phyloP scores from a whole-genome alignment of 1,140 invertebrate genomes.

The Drosophila oshimai region DNA sequence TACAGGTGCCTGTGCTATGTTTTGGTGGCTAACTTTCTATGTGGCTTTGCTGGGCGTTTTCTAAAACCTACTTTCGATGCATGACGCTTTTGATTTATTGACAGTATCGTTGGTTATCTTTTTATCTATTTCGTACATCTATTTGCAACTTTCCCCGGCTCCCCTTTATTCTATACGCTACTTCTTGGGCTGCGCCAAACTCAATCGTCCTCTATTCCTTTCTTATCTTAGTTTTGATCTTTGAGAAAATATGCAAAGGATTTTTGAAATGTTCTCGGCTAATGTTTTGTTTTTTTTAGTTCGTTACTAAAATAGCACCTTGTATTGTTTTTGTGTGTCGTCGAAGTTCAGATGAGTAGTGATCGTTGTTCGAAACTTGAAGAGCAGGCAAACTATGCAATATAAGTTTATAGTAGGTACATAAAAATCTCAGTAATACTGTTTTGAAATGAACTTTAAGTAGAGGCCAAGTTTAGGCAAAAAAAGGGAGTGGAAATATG shows the following conservation, averaged over 20 bases:
- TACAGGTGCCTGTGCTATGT: slow-evolving; percentile 9
- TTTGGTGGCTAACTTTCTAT: slow-evolving; percentile 19
- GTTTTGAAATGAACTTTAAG: slow-evolving; percentile 35
- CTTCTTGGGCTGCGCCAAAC: not conserved
- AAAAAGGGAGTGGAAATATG: slow-evolving; percentile 2
- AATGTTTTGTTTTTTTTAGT: slow-evolving; percentile 31
- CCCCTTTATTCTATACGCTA: slow-evolving; percentile 5
- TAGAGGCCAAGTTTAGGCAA: slow-evolving; percentile 8
- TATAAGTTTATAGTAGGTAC: slow-evolving; percentile 24
- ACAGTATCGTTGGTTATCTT: slow-evolving; percentile 76
- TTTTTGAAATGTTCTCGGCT: slow-evolving; percentile 45
- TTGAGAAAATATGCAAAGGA: slow-evolving; percentile 64
- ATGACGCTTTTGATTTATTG: slow-evolving; percentile 77
- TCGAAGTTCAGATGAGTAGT: slow-evolving; percentile 55
- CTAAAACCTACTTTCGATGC: slow-evolving; percentile 68
- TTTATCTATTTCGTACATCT: slow-evolving; percentile 33
- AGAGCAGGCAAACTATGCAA: slow-evolving; percentile 19
- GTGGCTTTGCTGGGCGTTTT: slow-evolving; percentile 40
- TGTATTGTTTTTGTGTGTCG: slow-evolving; percentile 66
- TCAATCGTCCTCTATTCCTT: slow-evolving; percentile 17
- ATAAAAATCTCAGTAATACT: slow-evolving; percentile 51
- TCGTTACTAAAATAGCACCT: slow-evolving; percentile 74
- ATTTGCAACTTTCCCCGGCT: slow-evolving; percentile 52
- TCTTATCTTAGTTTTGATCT: slow-evolving; percentile 67
- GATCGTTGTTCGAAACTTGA: slow-evolving; percentile 58